Percentiles rank a stretch among this genome's conserved stretches.
Conservation (phyloP, 1,140 invertebrate species). For the Meloidogyne exigua region DNA sequence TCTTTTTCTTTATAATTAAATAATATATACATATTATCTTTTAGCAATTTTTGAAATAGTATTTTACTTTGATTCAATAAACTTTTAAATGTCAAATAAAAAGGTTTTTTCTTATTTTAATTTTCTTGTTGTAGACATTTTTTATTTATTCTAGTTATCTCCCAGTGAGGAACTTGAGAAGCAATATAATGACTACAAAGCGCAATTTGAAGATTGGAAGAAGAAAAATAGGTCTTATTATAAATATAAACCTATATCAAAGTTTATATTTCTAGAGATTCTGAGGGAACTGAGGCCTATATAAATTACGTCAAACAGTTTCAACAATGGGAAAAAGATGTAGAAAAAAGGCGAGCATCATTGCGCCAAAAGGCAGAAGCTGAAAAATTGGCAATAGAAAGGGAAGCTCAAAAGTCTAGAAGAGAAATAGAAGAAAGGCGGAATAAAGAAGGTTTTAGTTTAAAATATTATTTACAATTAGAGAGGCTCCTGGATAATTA, state of each 20-base stretch:
- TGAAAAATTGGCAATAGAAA: conserved; percentile 26
- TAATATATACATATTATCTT: too few relatives aligned
- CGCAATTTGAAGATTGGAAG: conserved; percentile 58
- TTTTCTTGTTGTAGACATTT: neutral
- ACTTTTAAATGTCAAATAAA: neutral
- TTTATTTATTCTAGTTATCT: conserved; percentile 45
- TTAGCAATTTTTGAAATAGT: neutral
- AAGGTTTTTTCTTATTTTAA: neutral
- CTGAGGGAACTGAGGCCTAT: conserved; percentile 54
- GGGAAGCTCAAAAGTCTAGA: conserved; percentile 21
- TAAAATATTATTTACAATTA: neutral
- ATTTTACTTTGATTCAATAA: neutral
- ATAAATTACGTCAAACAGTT: conserved; percentile 54
- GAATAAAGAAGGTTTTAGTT: neutral
- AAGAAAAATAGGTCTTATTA: conserved; percentile 47
- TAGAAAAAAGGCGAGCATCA: conserved; percentile 46
- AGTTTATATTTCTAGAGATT: conserved; percentile 36
- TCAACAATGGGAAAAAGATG: conserved; percentile 53
- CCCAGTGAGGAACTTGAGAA: conserved; percentile 58
- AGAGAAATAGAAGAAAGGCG: conserved; percentile 14
- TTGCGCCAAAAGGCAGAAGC: conserved; percentile 45
- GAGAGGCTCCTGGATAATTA: neutral
- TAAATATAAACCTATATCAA: neutral
- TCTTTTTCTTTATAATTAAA: too few relatives aligned
- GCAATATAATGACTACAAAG: conserved; percentile 54